Conservation (phyloP, 2,888 invertebrate genomes). For the Cryptus viduatorius region DNA sequence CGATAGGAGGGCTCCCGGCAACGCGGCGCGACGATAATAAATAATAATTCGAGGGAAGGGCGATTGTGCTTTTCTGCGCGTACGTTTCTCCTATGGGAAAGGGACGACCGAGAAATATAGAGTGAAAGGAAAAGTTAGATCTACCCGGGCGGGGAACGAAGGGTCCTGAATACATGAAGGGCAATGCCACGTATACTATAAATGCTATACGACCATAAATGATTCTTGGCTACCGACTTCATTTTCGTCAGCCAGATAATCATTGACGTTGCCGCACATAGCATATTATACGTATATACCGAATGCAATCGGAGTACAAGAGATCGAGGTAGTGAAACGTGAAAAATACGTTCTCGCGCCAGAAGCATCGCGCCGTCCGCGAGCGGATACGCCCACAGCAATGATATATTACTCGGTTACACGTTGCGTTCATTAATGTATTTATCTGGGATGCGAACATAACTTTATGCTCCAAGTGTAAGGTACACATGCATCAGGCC, state of each 20-base stretch:
- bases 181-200: conserved; percentile 39
- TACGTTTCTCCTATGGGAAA: conserved; percentile 71
- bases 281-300: neutral
- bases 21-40: conserved; percentile 75
- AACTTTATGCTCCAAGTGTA: conserved; percentile 47
- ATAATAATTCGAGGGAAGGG: conserved; percentile 79
- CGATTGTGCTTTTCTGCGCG: conserved; percentile 68
- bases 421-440: conserved; percentile 66
- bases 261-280: conserved; percentile 60
- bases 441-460: conserved; percentile 56
- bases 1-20: conserved; percentile 55
- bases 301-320: conserved; percentile 13
- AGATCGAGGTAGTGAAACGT: conserved; percentile 57
- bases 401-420: conserved; percentile 65
- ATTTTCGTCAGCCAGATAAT: conserved; percentile 74
- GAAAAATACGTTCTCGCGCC: conserved; percentile 67
- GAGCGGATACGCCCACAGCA: conserved; percentile 66
- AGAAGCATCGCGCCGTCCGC: conserved; percentile 55
- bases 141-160: conserved; percentile 35
- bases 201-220: conserved; percentile 70
- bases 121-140: conserved; percentile 52
- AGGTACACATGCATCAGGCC: conserved; percentile 27
- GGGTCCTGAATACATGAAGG: conserved; percentile 62
- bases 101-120: conserved; percentile 57
- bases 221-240: conserved; percentile 74